Evolutionary conservation across 2,797 vertebrate genomes (phyloP), one percentile per base, ranked within the genome.

Genomic region (Chiroxiphia lanceolata): DNA sequence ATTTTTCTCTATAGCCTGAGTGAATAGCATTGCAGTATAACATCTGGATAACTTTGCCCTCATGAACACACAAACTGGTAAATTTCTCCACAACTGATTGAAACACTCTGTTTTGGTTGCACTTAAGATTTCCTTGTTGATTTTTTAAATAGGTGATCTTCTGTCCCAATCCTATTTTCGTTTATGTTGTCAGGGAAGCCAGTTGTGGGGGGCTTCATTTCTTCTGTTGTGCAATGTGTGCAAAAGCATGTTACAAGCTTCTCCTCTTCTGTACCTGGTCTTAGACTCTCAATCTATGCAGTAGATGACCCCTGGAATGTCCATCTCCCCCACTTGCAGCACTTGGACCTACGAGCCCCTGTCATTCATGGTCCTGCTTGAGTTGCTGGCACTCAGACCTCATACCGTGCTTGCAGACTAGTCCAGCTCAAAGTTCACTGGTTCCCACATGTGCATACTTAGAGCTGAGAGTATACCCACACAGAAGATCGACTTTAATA

Each of bases 241-340:
- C 23, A 36, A 13, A 13, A 15, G 3, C 10, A 3, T 2, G 0
- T 75, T 51, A 16, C 33, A 47, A 27, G 13, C 34, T 3, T 78
- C 8, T 60, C 11, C 8, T 75, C 5, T 74, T 29, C 17, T 42
- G 21, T 36, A 14, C 13, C 20, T 54, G 33, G 3, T 60, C 25
- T 53, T 40, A 40, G 38, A 47, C 22, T 25, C 14, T 63, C 21
- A 26, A 15, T 11, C 36, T 56, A 0, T 67, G 48, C 21, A 33
- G 27, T 16, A 40, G 65, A 13, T 71, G 65, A 38, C 12, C 15
- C 23, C 13, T 61, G 22, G n/a, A 45, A 8, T 5, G 13, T n/a
- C 31, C 3, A 0, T 68, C 29, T 61, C n/a, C 11, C 14, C 13
- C 0, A 1, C 19, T 10, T 80, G 9, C 11, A 67, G 25, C 17